Conservation (phyloP, 2,113 vertebrate genomes). For the Plecotus auritus region DNA sequence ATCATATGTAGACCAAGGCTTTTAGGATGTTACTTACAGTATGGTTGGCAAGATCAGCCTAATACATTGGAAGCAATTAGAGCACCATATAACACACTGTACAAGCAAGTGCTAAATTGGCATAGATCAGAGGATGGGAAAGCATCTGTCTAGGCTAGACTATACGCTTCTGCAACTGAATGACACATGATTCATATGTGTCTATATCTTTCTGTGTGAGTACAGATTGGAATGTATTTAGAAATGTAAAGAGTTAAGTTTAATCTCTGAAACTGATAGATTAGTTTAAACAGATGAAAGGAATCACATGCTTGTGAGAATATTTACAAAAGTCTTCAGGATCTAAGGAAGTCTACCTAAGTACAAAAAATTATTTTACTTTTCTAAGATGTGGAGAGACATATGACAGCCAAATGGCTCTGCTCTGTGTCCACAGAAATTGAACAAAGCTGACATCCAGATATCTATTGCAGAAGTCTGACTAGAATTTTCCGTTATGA, state of each 20-base stretch:
- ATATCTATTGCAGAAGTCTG: slow-evolving; percentile 65
- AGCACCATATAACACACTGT: neutral
- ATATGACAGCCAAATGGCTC: slow-evolving; percentile 64
- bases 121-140: neutral
- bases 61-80: slow-evolving; percentile 7
- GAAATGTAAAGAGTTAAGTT: slow-evolving; percentile 55
- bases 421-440: slow-evolving; percentile 57
- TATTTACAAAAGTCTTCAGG: slow-evolving; percentile 57
- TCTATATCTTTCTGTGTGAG: slow-evolving; percentile 10
- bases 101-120: slow-evolving; percentile 42
- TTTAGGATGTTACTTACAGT: neutral
- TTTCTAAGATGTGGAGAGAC: slow-evolving; percentile 39
- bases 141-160: slow-evolving; percentile 32
- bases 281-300: slow-evolving; percentile 40
- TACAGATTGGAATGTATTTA: slow-evolving; percentile 42
- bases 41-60: slow-evolving; percentile 21
- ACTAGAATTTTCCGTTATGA: slow-evolving; percentile 67
- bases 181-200: slow-evolving; percentile 7
- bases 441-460: slow-evolving; percentile 52
- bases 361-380: slow-evolving; percentile 49
- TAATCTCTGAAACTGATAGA: slow-evolving; percentile 48
- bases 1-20: neutral
- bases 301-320: slow-evolving; percentile 19
- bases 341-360: slow-evolving; percentile 52
- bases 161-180: slow-evolving; percentile 5